Evolutionary conservation across 2,888 invertebrate genomes (phyloP), one percentile per base, ranked within the genome.

Genomic region (Malachius bipustulatus): DNA sequence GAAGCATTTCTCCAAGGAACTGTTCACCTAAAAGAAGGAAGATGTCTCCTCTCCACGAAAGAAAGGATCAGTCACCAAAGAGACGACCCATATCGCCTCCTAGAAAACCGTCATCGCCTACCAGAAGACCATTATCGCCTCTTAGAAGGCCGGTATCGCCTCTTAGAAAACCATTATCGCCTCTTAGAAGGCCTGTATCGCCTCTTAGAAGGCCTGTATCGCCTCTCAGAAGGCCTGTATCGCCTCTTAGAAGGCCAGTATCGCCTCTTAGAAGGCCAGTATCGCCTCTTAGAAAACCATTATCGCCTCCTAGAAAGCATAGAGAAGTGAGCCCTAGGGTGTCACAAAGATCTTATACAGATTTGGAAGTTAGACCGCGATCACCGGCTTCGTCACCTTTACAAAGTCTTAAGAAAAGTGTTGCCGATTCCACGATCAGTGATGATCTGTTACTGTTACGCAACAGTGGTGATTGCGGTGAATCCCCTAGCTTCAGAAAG

Each of bases 381-480:
- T 52, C 56, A 1, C 55, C 56, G 1, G 37, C 51, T 11, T 50
- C 54, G 35, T 63, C 58, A 16, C 64, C 59, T 11, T 50, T 59
- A 36, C 62, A 54, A 27, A 59, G 59, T n/a, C 52, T 61, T 31
- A 63, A 63, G 38, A 51, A 56, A 1, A 67, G 67, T 43, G 54
- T 69, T 3, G 66, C 69, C 1, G 70, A 70, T 51, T 69, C 69
- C 3, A 70, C 70, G 3, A 69, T 69, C 35, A 67, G 65, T 44
- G 69, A 69, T 47, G 69, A 69, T 41, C 56, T 67, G 31, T 50
- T 57, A 12, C 50, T 54, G 3, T 57, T 54, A 39, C 51, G 48
- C 10, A 53, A 47, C 16, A 35, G 41, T 10, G 52, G 49, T 16
- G 54, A 53, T n/a, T 48, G 47, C 24, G 24, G 36, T 3, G 49